phyloP scores from a whole-genome alignment of 2,888 invertebrate species.

The Oxyteleia sp. region DNA sequence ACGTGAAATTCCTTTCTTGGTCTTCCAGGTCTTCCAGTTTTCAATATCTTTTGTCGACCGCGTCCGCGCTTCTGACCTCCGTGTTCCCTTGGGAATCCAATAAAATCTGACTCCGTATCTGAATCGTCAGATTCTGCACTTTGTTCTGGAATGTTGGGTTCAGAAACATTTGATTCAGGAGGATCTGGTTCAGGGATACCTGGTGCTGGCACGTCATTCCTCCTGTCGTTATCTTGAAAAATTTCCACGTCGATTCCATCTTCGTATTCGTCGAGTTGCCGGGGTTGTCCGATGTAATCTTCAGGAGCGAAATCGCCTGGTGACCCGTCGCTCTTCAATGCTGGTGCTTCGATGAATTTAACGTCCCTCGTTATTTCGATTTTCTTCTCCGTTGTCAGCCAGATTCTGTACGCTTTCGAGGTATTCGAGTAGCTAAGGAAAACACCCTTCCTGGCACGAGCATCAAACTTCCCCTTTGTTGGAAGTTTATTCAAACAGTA shows the following conservation, averaged over 20 bases:
- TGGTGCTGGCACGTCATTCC: too few species aligned
- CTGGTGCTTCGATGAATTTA: constrained; percentile 24
- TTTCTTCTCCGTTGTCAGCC: constrained; percentile 18
- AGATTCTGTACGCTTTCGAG: constrained; percentile 45
- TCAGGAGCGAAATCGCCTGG: too few species aligned
- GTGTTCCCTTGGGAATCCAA: not conserved
- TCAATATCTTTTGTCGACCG: constrained; percentile 9
- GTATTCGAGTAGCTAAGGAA: constrained; percentile 37
- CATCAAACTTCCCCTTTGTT: constrained; percentile 38
- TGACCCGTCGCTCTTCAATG: too few species aligned
- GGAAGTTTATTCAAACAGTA: constrained; percentile 14
- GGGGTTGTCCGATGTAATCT: too few species aligned
- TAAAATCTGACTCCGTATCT: not conserved
- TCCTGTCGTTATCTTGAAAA: too few species aligned
- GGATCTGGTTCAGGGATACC: too few species aligned
- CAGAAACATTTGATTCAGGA: too few species aligned
- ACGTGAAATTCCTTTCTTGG: constrained; percentile 8
- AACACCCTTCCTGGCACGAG: constrained; percentile 25
- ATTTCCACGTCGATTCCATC: too few species aligned
- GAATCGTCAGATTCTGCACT: not conserved
- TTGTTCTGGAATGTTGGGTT: too few species aligned
- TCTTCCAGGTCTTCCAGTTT: constrained; percentile 32
- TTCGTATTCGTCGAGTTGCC: too few species aligned
- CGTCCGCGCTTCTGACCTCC: constrained; percentile 7
- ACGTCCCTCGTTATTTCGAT: constrained; percentile 34